Percentiles rank a stretch among this genome's conserved stretches.
phyloP scores from a whole-genome alignment of 1,140 invertebrate species.

The Ceratina australensis region DNA sequence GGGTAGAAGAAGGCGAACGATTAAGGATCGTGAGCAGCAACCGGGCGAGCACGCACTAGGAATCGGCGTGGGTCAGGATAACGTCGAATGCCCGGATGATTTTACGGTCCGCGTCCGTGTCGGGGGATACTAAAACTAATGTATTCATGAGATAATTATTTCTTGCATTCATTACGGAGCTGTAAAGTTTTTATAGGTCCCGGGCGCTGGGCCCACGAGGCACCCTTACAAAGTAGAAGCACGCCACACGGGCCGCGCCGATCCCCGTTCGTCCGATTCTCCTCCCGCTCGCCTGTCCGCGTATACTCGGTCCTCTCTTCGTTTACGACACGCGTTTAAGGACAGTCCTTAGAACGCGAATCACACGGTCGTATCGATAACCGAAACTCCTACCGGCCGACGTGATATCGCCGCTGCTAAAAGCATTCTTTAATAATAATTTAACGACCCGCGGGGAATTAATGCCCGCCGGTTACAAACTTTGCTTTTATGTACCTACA shows the following conservation, averaged over 20 bases:
- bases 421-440: constrained; percentile 62
- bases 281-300: neutral
- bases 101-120: constrained; percentile 70
- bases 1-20: constrained; percentile 24
- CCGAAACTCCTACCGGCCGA: constrained; percentile 40
- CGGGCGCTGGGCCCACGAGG: constrained; percentile 51
- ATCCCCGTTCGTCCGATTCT: neutral
- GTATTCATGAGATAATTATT: constrained; percentile 79
- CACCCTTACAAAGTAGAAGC: constrained; percentile 72
- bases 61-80: constrained; percentile 66
- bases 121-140: constrained; percentile 74
- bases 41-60: constrained; percentile 55
- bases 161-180: constrained; percentile 76
- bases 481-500: neutral
- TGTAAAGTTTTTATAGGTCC: constrained; percentile 74
- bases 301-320: constrained; percentile 25
- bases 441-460: constrained; percentile 18
- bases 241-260: neutral
- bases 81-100: constrained; percentile 47
- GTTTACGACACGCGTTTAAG: constrained; percentile 67
- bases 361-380: constrained; percentile 48
- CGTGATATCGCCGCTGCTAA: constrained; percentile 55
- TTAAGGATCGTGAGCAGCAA: constrained; percentile 55
- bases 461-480: neutral
- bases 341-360: constrained; percentile 42